Conservation (phyloP, 2,888 invertebrate species). For the Nowickia ferox region DNA sequence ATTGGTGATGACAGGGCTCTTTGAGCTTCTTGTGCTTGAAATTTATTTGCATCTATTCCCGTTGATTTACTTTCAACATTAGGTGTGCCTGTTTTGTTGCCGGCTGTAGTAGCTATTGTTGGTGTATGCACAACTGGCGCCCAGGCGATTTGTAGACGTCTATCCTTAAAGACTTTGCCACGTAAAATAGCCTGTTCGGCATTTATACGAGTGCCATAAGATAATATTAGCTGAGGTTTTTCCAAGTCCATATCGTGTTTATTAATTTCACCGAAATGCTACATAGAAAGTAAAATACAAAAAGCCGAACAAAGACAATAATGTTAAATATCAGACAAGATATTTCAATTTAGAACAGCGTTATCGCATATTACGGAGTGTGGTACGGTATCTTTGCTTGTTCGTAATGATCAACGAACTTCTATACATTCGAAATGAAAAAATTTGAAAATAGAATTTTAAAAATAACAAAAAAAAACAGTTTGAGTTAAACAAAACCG, state of each 20-base stretch:
- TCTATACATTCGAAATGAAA: no score
- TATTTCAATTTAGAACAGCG: not conserved
- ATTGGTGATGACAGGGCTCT: conserved; percentile 46
- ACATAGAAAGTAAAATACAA: conserved; percentile 73
- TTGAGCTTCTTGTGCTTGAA: conserved; percentile 48
- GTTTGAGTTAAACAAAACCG: no score
- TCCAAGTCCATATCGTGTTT: conserved; percentile 89
- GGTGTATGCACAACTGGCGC: conserved; percentile 78
- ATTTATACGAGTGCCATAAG: conserved; percentile 82
- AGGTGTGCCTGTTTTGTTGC: conserved; percentile 66
- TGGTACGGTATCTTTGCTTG: no score
- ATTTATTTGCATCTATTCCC: conserved; percentile 71
- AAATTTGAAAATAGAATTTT: no score
- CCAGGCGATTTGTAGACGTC: conserved; percentile 86
- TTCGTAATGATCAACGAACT: no score
- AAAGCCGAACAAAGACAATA: not conserved
- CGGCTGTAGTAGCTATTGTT: conserved; percentile 67
- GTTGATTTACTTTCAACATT: conserved; percentile 77
- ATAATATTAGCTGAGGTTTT: conserved; percentile 85
- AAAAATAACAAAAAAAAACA: no score
- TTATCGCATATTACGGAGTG: no score
- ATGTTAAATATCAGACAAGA: not conserved
- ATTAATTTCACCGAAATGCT: conserved; percentile 95
- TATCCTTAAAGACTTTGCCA: conserved; percentile 87
- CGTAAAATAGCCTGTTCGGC: conserved; percentile 83